Percentiles rank a stretch among this genome's conserved stretches.
Evolutionary conservation across 2,888 invertebrate species (phyloP).

Genomic region (Spodoptera littoralis): DNA sequence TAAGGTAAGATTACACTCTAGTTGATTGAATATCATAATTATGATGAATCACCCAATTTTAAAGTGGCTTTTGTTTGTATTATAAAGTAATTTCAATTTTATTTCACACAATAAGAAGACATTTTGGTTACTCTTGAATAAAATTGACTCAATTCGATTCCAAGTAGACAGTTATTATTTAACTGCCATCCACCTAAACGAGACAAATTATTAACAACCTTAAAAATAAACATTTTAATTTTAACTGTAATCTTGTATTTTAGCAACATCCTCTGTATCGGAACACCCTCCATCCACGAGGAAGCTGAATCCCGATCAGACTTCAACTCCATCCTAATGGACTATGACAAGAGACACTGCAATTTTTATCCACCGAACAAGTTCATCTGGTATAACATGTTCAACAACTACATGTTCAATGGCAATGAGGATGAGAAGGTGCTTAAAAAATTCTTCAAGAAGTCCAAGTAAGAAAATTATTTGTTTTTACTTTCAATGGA

Average conservation of each 20-base stretch:
- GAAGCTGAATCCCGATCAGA: conserved; percentile 82
- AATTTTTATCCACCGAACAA: conserved; percentile 90
- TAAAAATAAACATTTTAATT: too few relatives aligned
- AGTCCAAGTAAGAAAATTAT: conserved; percentile 77
- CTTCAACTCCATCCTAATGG: conserved; percentile 91
- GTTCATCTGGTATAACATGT: conserved; percentile 96
- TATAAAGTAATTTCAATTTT: too few relatives aligned
- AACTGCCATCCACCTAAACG: too few relatives aligned
- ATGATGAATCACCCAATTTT: too few relatives aligned
- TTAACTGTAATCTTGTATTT: conserved; percentile 53
- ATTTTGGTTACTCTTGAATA: too few relatives aligned
- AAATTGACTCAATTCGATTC: too few relatives aligned
- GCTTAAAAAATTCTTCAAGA: conserved; percentile 90
- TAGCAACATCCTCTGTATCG: conserved; percentile 94
- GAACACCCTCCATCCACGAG: conserved; percentile 95
- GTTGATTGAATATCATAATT: too few relatives aligned
- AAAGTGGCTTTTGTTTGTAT: too few relatives aligned
- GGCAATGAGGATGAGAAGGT: conserved; percentile 86
- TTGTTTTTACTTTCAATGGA: too few relatives aligned
- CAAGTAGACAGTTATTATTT: too few relatives aligned
- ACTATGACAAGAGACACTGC: conserved; percentile 93
- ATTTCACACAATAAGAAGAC: too few relatives aligned
- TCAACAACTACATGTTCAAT: conserved; percentile 96
- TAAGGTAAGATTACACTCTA: conserved; percentile 76
- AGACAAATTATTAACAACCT: too few relatives aligned